A percentile compares a stretch with the other conserved stretches of the same genome.
Evolutionary conservation across 2,888 invertebrate species (phyloP).

Genomic region (Drosophila affinis): DNA sequence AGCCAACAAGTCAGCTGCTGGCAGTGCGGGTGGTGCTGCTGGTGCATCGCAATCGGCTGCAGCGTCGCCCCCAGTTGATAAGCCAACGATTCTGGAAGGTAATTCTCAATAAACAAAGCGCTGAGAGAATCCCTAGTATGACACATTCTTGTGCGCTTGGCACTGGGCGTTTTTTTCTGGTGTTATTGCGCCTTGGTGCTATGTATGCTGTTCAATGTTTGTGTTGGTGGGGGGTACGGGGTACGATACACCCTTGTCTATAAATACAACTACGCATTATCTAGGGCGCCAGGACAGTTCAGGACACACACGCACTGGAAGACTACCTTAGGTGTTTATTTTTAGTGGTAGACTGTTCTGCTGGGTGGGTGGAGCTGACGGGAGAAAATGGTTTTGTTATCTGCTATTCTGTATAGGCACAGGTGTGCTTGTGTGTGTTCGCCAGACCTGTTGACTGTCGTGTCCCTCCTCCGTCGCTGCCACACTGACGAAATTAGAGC

Average conservation of each 20-base stretch:
- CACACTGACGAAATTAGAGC: background rate
- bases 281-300: constrained; percentile 29
- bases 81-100: constrained; percentile 81
- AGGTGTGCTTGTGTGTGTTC: constrained; percentile 3
- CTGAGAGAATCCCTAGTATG: background rate
- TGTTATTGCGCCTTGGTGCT: background rate
- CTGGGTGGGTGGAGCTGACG: background rate
- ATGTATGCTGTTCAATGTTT: background rate
- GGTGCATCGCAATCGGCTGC: constrained; percentile 21
- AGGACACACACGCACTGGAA: constrained; percentile 15
- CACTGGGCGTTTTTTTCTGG: background rate
- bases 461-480: background rate
- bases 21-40: constrained; percentile 44
- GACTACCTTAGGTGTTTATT: constrained; percentile 11
- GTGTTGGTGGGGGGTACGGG: background rate
- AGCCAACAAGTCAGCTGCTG: constrained; percentile 44
- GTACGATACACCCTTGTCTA: constrained; percentile 28
- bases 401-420: background rate
- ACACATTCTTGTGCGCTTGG: constrained; percentile 3
- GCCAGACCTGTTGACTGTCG: constrained; percentile 61
- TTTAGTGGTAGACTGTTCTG: constrained; percentile 10
- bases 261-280: constrained; percentile 67
- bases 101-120: constrained; percentile 24
- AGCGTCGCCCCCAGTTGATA: constrained; percentile 62
- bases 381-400: constrained; percentile 9